Conservation (phyloP, 2,888 invertebrate species). For the Pachycephus smyrnensis region DNA sequence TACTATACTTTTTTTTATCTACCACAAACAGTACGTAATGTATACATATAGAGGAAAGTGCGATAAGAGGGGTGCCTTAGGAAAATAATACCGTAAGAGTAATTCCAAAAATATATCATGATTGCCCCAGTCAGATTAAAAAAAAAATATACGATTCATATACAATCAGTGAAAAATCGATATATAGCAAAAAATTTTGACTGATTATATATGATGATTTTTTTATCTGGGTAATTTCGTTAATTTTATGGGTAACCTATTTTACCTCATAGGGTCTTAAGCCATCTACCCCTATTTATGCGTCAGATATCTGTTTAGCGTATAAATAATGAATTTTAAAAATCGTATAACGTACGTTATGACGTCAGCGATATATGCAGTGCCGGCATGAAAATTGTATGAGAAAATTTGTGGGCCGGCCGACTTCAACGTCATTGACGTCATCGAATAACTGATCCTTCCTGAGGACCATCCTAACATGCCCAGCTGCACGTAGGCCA, state of each 20-base stretch:
- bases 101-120: not conserved
- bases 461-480: not conserved
- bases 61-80: not conserved
- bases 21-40: no score
- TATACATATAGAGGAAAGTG: not conserved
- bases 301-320: no score
- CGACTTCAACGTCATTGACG: not conserved
- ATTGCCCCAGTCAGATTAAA: not conserved
- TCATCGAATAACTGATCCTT: constrained; percentile 1
- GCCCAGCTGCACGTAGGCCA: not conserved
- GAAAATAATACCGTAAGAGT: not conserved
- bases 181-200: not conserved
- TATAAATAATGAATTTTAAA: not conserved
- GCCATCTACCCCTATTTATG: no score
- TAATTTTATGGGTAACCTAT: not conserved
- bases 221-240: not conserved
- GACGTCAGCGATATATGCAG: not conserved
- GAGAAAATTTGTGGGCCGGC: not conserved
- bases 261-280: no score
- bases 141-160: not conserved
- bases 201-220: not conserved
- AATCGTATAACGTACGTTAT: not conserved
- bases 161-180: not conserved
- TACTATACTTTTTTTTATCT: not conserved
- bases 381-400: not conserved